Evolutionary conservation across 2,113 vertebrate species (phyloP).

Genomic region (Boleophthalmus pectinirostris): DNA sequence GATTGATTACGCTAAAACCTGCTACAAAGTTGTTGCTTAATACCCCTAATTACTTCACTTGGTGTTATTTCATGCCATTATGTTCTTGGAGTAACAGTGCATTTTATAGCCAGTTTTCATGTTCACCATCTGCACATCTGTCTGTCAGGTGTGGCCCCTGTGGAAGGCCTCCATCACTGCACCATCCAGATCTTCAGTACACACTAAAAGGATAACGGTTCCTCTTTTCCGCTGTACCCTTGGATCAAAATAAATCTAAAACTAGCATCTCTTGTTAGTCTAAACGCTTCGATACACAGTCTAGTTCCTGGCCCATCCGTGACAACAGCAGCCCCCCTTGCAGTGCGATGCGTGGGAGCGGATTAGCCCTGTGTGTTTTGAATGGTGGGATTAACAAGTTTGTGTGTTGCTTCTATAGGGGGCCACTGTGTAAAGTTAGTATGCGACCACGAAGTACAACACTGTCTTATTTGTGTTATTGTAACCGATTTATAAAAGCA

Average conservation of each 20-base stretch:
- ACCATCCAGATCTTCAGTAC: slow-evolving; percentile 26
- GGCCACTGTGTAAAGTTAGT: slow-evolving; percentile 16
- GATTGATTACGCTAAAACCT: neutral
- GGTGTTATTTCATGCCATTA: neutral
- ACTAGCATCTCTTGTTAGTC: slow-evolving; percentile 12
- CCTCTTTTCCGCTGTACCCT: slow-evolving; percentile 35
- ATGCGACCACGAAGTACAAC: neutral
- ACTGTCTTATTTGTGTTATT: slow-evolving; percentile 34
- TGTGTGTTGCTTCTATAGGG: slow-evolving; percentile 30
- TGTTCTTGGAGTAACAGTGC: slow-evolving; percentile 8
- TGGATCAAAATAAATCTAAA: slow-evolving; percentile 33
- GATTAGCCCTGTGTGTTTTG: slow-evolving; percentile 42
- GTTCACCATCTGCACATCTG: slow-evolving; percentile 32
- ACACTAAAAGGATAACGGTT: slow-evolving; percentile 11
- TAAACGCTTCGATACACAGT: slow-evolving; percentile 23
- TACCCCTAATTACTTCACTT: neutral
- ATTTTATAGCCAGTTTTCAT: slow-evolving; percentile 20
- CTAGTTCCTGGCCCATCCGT: slow-evolving; percentile 14
- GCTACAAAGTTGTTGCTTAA: neutral
- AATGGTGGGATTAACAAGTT: slow-evolving; percentile 34
- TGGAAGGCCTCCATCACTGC: slow-evolving; percentile 45
- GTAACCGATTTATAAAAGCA: slow-evolving; percentile 34
- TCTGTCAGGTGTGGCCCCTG: slow-evolving; percentile 46
- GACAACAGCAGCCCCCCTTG: neutral
- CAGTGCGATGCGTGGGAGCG: slow-evolving; percentile 24